Evolutionary conservation across 2,113 vertebrate species (phyloP), one percentile per base, ranked within the genome.

Genomic region (Petromus typicus): DNA sequence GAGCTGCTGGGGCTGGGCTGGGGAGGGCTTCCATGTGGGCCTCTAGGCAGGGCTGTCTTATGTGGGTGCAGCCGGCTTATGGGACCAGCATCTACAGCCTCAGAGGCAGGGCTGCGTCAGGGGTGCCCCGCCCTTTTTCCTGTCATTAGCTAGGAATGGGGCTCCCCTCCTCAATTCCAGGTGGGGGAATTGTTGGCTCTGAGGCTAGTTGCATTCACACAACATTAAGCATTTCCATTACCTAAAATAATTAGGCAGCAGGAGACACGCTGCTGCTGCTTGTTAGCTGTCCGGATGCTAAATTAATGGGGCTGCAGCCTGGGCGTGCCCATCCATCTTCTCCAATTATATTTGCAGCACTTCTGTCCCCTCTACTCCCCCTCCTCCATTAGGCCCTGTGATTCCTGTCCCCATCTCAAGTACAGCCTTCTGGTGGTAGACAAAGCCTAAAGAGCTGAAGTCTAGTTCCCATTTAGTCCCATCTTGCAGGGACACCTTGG

Each of bases 181-280:
- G 69, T 3, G 0, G 83, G 88, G 84, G 93, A 98, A 98, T 98
- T 98, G 97, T 97, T 61, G 95, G 97, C 97, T 98, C 97, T 89
- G 94, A 97, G 95, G 97, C 87, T 85, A 96, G 95, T 97, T 98
- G 98, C 97, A 98, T 98, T 99, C 98, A 99, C 98, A 99, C 98
- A 98, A 98, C 98, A 99, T 99, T 99, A 99, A 99, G 98, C 98
- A 99, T 98, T 98, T 98, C 98, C 98, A 98, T 99, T 99, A 99
- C 98, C 98, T 98, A 98, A 98, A 98, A 99, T 99, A 99, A 99
- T 99, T 98, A 99, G 99, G 98, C 98, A 64, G 98, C 98, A 98
- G 98, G 98, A 98, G 98, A 98, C 97, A 97, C 64, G 91, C 97
- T 97, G 97, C 98, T 98, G 97, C 97, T 97, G 98, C 98, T 99